Conservation (phyloP, 2,797 vertebrate genomes). For the Arnoldichthys spilopterus region DNA sequence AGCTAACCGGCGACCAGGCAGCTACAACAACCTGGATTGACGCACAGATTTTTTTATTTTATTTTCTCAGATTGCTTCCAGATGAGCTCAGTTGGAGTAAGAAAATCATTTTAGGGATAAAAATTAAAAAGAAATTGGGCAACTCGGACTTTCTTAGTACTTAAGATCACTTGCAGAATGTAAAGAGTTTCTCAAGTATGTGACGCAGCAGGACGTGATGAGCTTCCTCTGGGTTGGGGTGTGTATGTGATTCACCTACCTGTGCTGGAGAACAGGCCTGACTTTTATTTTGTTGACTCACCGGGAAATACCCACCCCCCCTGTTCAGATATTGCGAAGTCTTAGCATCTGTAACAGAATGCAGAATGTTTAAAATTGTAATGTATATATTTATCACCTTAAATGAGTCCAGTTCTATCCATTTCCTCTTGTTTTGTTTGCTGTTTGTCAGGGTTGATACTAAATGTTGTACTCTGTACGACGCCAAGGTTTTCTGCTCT, state of each 20-base stretch:
- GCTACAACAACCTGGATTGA: not conserved
- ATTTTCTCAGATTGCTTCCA: not conserved
- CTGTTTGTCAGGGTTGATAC: too few relatives aligned
- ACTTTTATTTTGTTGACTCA: not conserved
- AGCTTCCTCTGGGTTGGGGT: conserved; percentile 46
- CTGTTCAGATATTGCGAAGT: not conserved
- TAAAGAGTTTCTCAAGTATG: conserved; percentile 11
- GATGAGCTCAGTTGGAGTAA: not conserved
- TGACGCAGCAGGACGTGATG: conserved; percentile 57
- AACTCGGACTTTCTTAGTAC: not conserved
- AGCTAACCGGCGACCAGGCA: not conserved
- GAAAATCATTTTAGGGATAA: not conserved
- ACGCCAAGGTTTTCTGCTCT: too few relatives aligned
- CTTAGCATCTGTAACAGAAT: not conserved
- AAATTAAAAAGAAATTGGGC: conserved; percentile 4
- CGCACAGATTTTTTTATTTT: not conserved
- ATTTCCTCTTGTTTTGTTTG: too few relatives aligned
- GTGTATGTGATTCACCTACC: conserved; percentile 56
- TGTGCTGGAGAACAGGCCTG: conserved; percentile 39
- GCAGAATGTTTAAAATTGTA: too few relatives aligned
- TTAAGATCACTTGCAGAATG: not conserved
- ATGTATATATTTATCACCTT: too few relatives aligned
- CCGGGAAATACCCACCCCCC: not conserved
- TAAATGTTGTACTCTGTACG: too few relatives aligned
- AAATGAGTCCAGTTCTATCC: too few relatives aligned